phyloP scores from a whole-genome alignment of 2,113 vertebrate genomes.

The Melanocharis versteri region DNA sequence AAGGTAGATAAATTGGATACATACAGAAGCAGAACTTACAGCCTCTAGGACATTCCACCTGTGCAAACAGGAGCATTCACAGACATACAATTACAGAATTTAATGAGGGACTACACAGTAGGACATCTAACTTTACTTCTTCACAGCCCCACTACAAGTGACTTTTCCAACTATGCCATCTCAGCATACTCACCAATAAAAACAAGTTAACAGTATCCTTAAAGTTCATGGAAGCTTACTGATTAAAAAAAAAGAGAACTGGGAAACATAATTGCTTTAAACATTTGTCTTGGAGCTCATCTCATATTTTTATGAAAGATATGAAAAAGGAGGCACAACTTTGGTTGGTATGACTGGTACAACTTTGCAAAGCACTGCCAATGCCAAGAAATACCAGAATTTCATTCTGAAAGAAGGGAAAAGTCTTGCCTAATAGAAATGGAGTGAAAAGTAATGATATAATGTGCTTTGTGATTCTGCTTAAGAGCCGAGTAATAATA shows the following conservation, averaged over 20 bases:
- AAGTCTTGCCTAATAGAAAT: not conserved
- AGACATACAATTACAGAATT: not conserved
- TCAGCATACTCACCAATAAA: not conserved
- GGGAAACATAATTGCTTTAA: not conserved
- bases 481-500: not conserved
- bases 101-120: not conserved
- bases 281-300: not conserved
- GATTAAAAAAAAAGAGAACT: not conserved
- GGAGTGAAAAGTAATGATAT: not conserved
- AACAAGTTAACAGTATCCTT: not conserved
- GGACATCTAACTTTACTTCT: not conserved
- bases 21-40: fast-evolving
- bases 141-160: not conserved
- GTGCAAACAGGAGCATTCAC: not conserved
- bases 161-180: not conserved
- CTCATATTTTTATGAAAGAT: not conserved
- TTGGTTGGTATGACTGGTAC: fast-evolving
- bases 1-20: not conserved
- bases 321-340: not conserved
- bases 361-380: not conserved
- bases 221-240: not conserved
- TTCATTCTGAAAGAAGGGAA: not conserved
- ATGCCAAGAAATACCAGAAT: not conserved
- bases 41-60: not conserved
- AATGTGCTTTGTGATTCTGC: not conserved